Evolutionary conservation across 2,113 vertebrate genomes (phyloP).

Genomic region (Phyllostomus discolor): DNA sequence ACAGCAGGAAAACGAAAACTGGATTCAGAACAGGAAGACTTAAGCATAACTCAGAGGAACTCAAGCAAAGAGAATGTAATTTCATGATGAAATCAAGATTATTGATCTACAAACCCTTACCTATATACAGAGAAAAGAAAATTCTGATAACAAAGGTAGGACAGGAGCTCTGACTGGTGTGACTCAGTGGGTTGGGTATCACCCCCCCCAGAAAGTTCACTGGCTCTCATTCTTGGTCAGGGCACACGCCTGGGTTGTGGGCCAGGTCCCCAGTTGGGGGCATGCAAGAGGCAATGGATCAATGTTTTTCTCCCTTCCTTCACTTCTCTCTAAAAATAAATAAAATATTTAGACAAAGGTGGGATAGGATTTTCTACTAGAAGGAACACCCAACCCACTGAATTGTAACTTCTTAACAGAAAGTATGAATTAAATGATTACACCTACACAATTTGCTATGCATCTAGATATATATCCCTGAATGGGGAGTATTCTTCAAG

Average conservation of each 20-base stretch:
- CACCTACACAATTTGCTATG: not conserved
- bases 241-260: too few species aligned
- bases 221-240: too few species aligned
- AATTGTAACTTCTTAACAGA: constrained; percentile 13
- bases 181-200: too few species aligned
- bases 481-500: not conserved
- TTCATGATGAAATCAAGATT: constrained; percentile 54
- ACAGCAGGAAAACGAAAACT: not conserved
- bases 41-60: constrained; percentile 54
- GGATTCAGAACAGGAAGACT: constrained; percentile 40
- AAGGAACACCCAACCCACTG: not conserved
- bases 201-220: too few species aligned
- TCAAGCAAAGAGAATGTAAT: constrained; percentile 62
- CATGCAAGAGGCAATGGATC: too few species aligned
- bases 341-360: too few species aligned
- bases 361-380: constrained; percentile 19
- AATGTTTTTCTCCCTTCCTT: too few species aligned
- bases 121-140: constrained; percentile 28
- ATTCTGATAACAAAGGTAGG: not conserved
- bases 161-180: too few species aligned
- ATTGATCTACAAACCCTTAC: constrained; percentile 48
- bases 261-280: too few species aligned
- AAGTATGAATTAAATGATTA: constrained; percentile 1
- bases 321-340: too few species aligned
- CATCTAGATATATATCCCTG: not conserved